Evolutionary conservation across 2,888 invertebrate genomes (phyloP).

Genomic region (Trichacis sp.): DNA sequence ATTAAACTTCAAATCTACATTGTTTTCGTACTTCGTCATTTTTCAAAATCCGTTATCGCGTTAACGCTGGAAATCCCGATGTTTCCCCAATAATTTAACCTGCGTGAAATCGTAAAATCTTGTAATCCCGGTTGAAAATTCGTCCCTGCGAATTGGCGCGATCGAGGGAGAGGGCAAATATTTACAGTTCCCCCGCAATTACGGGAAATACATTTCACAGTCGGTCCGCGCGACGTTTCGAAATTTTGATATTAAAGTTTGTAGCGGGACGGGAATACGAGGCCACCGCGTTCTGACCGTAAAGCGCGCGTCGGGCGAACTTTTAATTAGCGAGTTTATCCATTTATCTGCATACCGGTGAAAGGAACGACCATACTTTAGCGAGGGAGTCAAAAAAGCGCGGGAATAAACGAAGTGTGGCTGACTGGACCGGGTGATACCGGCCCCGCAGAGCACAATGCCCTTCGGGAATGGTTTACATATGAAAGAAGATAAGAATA

Average conservation of each 20-base stretch:
- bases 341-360: conserved; percentile 54
- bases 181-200: neutral
- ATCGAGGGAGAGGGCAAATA: neutral
- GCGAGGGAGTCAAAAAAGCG: conserved; percentile 41
- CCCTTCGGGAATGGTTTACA: conserved; percentile 62
- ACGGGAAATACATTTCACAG: conserved; percentile 5
- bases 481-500: conserved; percentile 60
- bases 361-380: conserved; percentile 47
- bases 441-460: conserved; percentile 63
- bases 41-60: too few relatives aligned
- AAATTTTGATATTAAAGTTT: conserved; percentile 38
- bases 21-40: too few relatives aligned
- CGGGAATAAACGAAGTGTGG: conserved; percentile 62
- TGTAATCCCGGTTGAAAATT: neutral
- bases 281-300: conserved; percentile 16
- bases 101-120: neutral
- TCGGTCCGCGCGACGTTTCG: conserved; percentile 4
- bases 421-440: conserved; percentile 58
- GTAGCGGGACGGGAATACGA: conserved; percentile 12
- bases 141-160: neutral
- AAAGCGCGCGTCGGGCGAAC: conserved; percentile 43
- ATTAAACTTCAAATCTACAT: too few relatives aligned
- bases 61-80: too few relatives aligned
- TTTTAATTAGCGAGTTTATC: conserved; percentile 65
- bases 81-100: too few relatives aligned